Percentiles rank a stretch among this genome's conserved stretches.
Conservation (phyloP, 2,888 invertebrate species). For the Oxytorus armatus region DNA sequence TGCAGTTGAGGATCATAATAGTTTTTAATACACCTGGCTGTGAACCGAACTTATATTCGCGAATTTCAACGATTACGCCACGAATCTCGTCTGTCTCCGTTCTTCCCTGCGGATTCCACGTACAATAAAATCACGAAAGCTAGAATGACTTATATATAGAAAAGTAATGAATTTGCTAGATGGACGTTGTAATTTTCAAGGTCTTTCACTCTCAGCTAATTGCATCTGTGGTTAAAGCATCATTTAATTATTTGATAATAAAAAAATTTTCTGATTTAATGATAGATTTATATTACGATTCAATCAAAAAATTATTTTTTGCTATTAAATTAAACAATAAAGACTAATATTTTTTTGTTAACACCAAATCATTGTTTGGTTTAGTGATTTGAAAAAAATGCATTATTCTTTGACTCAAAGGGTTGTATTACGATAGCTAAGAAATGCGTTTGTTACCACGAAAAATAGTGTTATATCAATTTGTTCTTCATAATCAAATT, state of each 20-base stretch:
- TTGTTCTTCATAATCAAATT: too few species aligned
- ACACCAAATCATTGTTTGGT: too few species aligned
- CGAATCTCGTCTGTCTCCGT: slow-evolving; percentile 14
- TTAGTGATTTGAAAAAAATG: too few species aligned
- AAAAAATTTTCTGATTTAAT: neutral
- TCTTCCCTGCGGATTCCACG: neutral
- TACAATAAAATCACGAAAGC: slow-evolving; percentile 35
- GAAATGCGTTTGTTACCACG: too few species aligned
- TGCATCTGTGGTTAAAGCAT: neutral
- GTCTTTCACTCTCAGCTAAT: slow-evolving; percentile 18
- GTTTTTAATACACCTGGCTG: slow-evolving; percentile 29
- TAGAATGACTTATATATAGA: slow-evolving; percentile 29
- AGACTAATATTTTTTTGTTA: neutral
- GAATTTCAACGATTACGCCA: slow-evolving; percentile 54
- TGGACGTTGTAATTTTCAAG: slow-evolving; percentile 35
- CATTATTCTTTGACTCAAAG: too few species aligned
- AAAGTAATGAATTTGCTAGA: slow-evolving; percentile 15
- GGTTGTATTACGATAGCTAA: too few species aligned
- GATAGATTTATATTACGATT: neutral
- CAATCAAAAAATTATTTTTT: neutral
- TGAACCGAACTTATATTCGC: slow-evolving; percentile 21
- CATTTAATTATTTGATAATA: neutral
- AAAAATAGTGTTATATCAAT: too few species aligned
- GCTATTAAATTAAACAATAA: too few species aligned
- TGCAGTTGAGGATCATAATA: slow-evolving; percentile 40